A percentile compares a stretch with the other conserved stretches of the same genome.
Evolutionary conservation across 1,140 invertebrate species (phyloP).

Genomic region (Drosophila lacertosa): DNA sequence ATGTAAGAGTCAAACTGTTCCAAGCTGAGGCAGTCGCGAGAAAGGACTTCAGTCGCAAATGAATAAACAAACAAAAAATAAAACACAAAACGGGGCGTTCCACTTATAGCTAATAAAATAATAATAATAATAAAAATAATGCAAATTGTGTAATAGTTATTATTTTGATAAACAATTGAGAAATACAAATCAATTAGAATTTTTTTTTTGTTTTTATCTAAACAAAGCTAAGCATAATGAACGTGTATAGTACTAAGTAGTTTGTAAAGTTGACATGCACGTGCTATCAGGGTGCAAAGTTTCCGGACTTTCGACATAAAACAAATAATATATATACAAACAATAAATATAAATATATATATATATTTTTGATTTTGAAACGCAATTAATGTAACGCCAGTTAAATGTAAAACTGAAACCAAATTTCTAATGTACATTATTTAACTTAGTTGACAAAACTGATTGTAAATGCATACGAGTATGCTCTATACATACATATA

Average conservation of each 20-base stretch:
- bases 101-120: not conserved
- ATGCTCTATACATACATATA: slow-evolving; percentile 6
- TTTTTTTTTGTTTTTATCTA: slow-evolving; percentile 23
- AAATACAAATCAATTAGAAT: slow-evolving; percentile 14
- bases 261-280: slow-evolving; percentile 38
- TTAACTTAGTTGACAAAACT: slow-evolving; percentile 62
- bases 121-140: not conserved
- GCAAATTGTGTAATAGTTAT: slow-evolving; percentile 26
- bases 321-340: slow-evolving; percentile 10
- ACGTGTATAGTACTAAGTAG: slow-evolving; percentile 42
- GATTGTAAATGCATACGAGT: slow-evolving; percentile 54
- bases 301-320: slow-evolving; percentile 22
- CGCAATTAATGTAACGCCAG: slow-evolving; percentile 59
- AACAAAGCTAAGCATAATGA: slow-evolving; percentile 21
- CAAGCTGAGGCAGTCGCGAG: slow-evolving; percentile 1
- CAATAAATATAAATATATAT: slow-evolving; percentile 39
- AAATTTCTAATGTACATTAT: slow-evolving; percentile 77
- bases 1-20: slow-evolving; percentile 32
- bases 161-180: slow-evolving; percentile 20
- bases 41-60: slow-evolving; percentile 18
- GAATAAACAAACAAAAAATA: slow-evolving; percentile 12
- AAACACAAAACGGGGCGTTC: slow-evolving; percentile 6
- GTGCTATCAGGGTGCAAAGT: slow-evolving; percentile 27
- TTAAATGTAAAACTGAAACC: slow-evolving; percentile 60
- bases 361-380: slow-evolving; percentile 53